Percentiles rank a stretch among this genome's conserved stretches.
These are phyloP conservation scores for Mastomys coucha DNA, from an alignment of 2,113 vertebrate species.

Conservation along the genomic window DNA sequence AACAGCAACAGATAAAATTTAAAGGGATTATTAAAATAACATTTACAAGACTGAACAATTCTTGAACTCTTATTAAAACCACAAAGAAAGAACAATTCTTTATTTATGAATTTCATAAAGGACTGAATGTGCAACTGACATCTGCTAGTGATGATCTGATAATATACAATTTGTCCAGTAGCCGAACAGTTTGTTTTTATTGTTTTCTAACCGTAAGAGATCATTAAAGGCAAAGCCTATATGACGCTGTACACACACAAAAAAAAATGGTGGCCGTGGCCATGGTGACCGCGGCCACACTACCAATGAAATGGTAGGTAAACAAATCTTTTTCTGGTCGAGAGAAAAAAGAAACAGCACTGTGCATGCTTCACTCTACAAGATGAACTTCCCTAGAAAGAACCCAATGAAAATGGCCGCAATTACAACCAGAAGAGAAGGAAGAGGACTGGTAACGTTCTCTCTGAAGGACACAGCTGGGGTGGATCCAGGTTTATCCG, in stretches of 20 bases:
- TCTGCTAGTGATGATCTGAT: conserved; percentile 88
- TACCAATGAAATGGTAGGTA: conserved; percentile 97
- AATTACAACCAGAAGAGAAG: conserved; percentile 98
- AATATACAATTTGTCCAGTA: conserved; percentile 90
- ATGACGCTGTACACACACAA: conserved; percentile 92
- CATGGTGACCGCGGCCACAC: conserved; percentile 90
- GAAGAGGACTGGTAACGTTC: conserved; percentile 93
- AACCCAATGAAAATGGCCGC: conserved; percentile 99
- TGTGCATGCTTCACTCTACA: conserved; percentile 95
- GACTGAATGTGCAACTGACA: conserved; percentile 91
- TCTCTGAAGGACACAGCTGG: conserved; percentile 93
- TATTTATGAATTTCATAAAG: conserved; percentile 90
- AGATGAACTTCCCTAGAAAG: conserved; percentile 99
- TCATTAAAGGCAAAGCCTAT: conserved; percentile 93
- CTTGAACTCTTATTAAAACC: conserved; percentile 95
- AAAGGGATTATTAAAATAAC: conserved; percentile 99
- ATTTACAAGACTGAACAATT: conserved; percentile 98
- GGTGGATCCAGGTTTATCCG: conserved; percentile 93
- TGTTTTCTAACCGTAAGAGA: conserved; percentile 92
- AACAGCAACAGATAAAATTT: conserved; percentile 95
- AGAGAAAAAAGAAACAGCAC: conserved; percentile 86
- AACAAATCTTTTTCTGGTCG: conserved; percentile 93
- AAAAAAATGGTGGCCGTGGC: conserved; percentile 89
- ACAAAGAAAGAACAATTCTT: conserved; percentile 91
- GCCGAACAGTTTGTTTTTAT: conserved; percentile 88